Conservation (phyloP, 2,113 vertebrate species). For the Larimichthys polyactis region DNA sequence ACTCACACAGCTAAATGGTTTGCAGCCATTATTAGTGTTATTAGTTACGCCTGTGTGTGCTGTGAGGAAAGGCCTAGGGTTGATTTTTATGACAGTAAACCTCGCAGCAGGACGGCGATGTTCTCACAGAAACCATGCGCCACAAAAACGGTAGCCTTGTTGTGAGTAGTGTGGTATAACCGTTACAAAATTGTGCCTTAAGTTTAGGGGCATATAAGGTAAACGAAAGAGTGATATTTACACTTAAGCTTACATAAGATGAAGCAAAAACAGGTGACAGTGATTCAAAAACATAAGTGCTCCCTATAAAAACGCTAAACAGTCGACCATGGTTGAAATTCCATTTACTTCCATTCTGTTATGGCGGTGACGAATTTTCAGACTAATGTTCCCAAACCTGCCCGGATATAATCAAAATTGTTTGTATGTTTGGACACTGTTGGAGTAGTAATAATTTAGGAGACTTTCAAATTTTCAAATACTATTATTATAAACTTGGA, state of each 20-base stretch:
- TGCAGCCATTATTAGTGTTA: not conserved
- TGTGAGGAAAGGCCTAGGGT: not conserved
- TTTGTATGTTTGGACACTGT: not conserved
- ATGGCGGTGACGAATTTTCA: too few relatives aligned
- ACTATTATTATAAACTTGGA: too few relatives aligned
- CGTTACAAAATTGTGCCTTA: too few relatives aligned
- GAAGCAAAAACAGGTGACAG: too few relatives aligned
- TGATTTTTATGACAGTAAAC: not conserved
- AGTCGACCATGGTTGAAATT: too few relatives aligned
- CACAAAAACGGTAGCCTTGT: not conserved
- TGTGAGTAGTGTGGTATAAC: not conserved
- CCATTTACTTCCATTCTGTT: too few relatives aligned
- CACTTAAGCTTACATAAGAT: not conserved
- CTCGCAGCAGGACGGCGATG: not conserved
- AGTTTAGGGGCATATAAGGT: too few relatives aligned
- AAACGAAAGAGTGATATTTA: too few relatives aligned
- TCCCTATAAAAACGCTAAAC: too few relatives aligned
- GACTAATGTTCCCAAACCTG: not conserved
- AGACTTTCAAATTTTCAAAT: not conserved
- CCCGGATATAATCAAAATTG: not conserved
- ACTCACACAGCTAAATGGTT: not conserved
- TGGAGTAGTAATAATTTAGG: not conserved
- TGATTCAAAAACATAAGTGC: not conserved
- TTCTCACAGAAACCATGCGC: not conserved
- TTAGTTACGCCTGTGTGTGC: not conserved